Percentiles rank a stretch among this genome's conserved stretches.
Conservation (phyloP, 2,113 vertebrate species). For the Nestor notabilis region DNA sequence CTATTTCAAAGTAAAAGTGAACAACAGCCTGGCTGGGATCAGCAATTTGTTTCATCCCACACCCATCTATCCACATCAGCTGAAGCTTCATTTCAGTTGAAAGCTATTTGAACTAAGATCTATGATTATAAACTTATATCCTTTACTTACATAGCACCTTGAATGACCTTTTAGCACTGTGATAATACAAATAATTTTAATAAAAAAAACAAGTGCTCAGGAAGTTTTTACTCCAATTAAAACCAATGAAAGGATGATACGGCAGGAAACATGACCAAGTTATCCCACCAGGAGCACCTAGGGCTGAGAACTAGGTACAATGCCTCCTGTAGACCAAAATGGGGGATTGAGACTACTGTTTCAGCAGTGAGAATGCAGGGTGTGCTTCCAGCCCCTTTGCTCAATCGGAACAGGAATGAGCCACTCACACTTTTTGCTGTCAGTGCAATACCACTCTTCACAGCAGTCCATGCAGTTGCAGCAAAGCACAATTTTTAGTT, state of each 20-base stretch:
- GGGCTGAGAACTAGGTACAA: neutral
- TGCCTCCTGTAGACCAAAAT: neutral
- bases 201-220: neutral
- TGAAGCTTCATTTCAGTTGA: neutral
- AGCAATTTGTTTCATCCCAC: neutral
- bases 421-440: neutral
- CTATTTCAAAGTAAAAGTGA: neutral
- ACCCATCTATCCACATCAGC: neutral
- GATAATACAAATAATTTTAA: neutral
- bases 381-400: neutral
- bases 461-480: neutral
- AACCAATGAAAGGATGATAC: neutral
- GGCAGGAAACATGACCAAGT: neutral
- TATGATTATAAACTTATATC: neutral
- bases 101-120: neutral
- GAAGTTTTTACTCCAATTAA: neutral
- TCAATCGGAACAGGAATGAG: neutral
- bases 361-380: neutral
- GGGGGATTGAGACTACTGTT: neutral
- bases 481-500: neutral
- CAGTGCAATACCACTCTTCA: neutral
- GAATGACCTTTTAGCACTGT: neutral
- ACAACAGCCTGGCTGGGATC: neutral
- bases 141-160: neutral
- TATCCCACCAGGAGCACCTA: neutral